Evolutionary conservation across 2,888 invertebrate genomes (phyloP).

Genomic region (Linyphia triangularis): DNA sequence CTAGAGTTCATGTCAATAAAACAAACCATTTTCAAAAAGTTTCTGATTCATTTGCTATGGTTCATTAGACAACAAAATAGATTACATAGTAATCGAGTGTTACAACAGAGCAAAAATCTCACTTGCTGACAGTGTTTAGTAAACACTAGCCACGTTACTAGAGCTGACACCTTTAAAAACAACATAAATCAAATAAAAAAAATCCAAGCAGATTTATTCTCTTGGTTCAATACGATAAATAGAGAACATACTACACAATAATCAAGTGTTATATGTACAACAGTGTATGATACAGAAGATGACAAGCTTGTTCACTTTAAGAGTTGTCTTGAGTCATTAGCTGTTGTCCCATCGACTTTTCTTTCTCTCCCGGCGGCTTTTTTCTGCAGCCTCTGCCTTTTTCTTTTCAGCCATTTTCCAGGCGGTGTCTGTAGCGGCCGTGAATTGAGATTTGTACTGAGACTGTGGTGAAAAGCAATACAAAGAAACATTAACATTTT

Average conservation of each 20-base stretch:
- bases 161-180: too few relatives aligned
- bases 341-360: conserved; percentile 70
- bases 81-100: too few relatives aligned
- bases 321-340: not conserved
- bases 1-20: too few relatives aligned
- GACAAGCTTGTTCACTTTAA: too few relatives aligned
- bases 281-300: not conserved
- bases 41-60: too few relatives aligned
- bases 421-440: conserved; percentile 75
- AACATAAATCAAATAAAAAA: not conserved
- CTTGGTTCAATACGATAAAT: not conserved
- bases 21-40: too few relatives aligned
- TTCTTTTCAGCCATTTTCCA: conserved; percentile 60
- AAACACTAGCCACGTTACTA: too few relatives aligned
- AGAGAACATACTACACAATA: not conserved
- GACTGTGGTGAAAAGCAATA: too few relatives aligned
- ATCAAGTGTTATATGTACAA: not conserved
- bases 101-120: too few relatives aligned
- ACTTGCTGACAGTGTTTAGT: too few relatives aligned
- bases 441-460: conserved; percentile 74
- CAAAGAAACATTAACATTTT: too few relatives aligned
- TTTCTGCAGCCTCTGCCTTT: not conserved
- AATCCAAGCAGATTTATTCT: not conserved
- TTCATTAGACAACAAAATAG: too few relatives aligned
- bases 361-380: conserved; percentile 47